phyloP scores from a whole-genome alignment of 2,888 invertebrate genomes.

The Acleris holmiana region DNA sequence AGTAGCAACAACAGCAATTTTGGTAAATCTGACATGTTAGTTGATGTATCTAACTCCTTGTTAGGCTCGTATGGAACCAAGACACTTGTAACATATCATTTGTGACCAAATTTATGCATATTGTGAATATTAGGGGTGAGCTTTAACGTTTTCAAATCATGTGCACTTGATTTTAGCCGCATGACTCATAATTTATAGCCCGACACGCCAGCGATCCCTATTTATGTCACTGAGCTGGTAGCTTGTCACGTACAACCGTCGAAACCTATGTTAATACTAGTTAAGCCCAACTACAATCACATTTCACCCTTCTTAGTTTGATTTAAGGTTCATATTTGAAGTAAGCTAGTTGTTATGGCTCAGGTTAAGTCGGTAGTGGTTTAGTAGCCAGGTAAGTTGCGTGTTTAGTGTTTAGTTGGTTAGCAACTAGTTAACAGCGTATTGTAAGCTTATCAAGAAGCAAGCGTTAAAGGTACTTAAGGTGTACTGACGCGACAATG shows the following conservation, averaged over 20 bases:
- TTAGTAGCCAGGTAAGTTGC: slow-evolving; percentile 45
- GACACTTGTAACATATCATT: too few relatives aligned
- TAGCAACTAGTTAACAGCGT: slow-evolving; percentile 43
- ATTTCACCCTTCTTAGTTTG: background rate
- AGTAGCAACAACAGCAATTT: too few relatives aligned
- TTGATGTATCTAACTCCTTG: too few relatives aligned
- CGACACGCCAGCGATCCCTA: slow-evolving; percentile 1
- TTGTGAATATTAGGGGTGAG: too few relatives aligned
- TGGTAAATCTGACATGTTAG: too few relatives aligned
- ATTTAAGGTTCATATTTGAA: slow-evolving; percentile 17
- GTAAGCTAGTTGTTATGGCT: background rate
- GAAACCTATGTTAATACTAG: slow-evolving; percentile 8
- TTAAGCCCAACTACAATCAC: background rate
- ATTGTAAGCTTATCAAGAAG: slow-evolving; percentile 32
- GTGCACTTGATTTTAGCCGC: too few relatives aligned
- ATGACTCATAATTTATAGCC: too few relatives aligned
- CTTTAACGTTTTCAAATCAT: too few relatives aligned
- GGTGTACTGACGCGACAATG: slow-evolving; percentile 12
- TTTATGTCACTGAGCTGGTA: slow-evolving; percentile 6
- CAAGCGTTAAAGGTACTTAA: slow-evolving; percentile 30
- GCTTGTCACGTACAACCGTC: background rate
- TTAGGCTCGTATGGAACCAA: too few relatives aligned
- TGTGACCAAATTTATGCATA: too few relatives aligned
- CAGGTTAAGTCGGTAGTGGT: slow-evolving; percentile 7
- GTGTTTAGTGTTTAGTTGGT: slow-evolving; percentile 46